phyloP scores from a whole-genome alignment of 2,888 invertebrate species.

The Melinaea marsaeus region DNA sequence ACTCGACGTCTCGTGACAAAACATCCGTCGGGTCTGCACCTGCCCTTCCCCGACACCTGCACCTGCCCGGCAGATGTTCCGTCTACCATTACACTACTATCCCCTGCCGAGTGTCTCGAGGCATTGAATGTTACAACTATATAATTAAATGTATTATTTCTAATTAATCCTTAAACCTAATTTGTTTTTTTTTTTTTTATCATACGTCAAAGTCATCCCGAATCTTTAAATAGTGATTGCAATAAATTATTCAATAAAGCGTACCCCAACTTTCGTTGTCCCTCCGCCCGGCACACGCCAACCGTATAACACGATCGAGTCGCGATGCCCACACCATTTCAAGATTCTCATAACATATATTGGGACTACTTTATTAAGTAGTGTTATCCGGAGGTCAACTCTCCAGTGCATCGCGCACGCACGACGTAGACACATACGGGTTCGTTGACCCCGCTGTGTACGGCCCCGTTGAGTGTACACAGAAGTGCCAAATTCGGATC shows the following conservation, averaged over 20 bases:
- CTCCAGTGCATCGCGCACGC: constrained; percentile 40
- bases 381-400: constrained; percentile 36
- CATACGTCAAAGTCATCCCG: not conserved
- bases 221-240: not conserved
- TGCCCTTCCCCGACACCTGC: constrained; percentile 38
- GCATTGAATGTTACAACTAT: not conserved
- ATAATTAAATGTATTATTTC: not conserved
- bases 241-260: constrained; percentile 33
- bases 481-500: constrained; percentile 41
- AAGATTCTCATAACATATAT: constrained; percentile 28
- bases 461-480: constrained; percentile 41
- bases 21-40: constrained; percentile 43
- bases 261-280: constrained; percentile 17
- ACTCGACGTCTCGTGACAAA: constrained; percentile 13
- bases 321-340: constrained; percentile 31
- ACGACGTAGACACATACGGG: constrained; percentile 50
- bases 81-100: constrained; percentile 22
- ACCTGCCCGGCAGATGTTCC: constrained; percentile 68
- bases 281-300: constrained; percentile 35
- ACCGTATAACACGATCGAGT: constrained; percentile 26
- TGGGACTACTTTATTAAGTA: constrained; percentile 30
- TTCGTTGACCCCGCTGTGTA: constrained; percentile 53
- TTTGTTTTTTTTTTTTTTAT: not conserved
- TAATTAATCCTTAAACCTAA: not conserved
- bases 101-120: constrained; percentile 7